Base-by-base conservation (phyloP, 2,888 invertebrate genomes). In the Nudaria mundana region DNA sequence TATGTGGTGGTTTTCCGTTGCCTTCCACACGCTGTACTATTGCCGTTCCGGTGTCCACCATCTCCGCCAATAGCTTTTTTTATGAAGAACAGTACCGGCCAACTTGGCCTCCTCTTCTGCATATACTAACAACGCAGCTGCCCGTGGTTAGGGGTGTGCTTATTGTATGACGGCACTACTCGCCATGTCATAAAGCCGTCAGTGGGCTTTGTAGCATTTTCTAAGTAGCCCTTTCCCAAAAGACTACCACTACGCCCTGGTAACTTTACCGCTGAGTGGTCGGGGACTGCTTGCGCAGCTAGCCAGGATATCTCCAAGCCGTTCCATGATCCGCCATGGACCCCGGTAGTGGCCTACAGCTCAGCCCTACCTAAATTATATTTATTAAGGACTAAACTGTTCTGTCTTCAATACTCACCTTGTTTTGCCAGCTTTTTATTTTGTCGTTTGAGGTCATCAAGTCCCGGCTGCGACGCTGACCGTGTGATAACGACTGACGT, bases 51-150 rank as follows among this genome's bases (percentile, higher is more conserved):
- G 8, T 20, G 20, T 3, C 5, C 5, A 2, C 2, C 20, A 20
- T 20, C 20, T 20, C 20, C 20, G 20, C 20, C 20, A 20, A 5
- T 20, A 20, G 20, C 3, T 20, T 2, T 5, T n/a, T 5, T 20
- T 20, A 20, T 20, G 2, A 5, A 42, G 20, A 20, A 20, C 20
- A 20, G 20, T 20, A 20, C 37, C 37, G 26, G 22, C 33, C 25
- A 15, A 22, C 20, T 2, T 20, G 20, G 5, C 20, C 20, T 20
- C 20, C 8, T 20, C 20, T 20, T 20, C 8, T 20, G 20, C 7
- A 20, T 20, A 20, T 20, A 20, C 3, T 20, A 20, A 20, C 20
- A 20, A 20, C 20, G 20, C 20, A 20, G 20, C 20, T 20, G 20
- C 20, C 20, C 20, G 2, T 20, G 5, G 20, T 5, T 20, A 20